Evolutionary conservation across 2,888 invertebrate genomes (phyloP).

Genomic region (Cremastinae sp.): DNA sequence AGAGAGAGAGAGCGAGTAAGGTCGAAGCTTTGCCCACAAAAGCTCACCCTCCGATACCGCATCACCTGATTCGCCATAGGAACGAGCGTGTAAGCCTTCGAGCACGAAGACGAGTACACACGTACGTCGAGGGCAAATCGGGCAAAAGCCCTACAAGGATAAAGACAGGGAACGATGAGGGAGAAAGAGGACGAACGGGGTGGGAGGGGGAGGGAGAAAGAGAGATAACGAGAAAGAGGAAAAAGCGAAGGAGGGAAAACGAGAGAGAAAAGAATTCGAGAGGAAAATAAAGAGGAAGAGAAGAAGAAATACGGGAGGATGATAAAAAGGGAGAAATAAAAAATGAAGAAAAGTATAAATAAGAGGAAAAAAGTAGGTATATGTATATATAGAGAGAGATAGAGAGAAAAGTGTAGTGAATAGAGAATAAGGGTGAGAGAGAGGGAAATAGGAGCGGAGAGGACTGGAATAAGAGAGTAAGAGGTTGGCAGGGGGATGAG

Average conservation of each 20-base stretch:
- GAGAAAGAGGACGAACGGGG: constrained; percentile 54
- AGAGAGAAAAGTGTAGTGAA: no score
- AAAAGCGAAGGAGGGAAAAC: constrained; percentile 39
- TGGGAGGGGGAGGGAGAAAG: constrained; percentile 27
- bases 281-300: constrained; percentile 40
- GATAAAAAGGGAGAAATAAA: no score
- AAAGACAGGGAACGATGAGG: constrained; percentile 23
- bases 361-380: no score
- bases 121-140: constrained; percentile 41
- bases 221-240: constrained; percentile 45
- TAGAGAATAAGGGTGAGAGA: constrained; percentile 38
- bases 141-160: constrained; percentile 45
- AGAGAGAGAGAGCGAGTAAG: constrained; percentile 20
- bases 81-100: constrained; percentile 48
- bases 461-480: constrained; percentile 42
- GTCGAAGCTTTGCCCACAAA: constrained; percentile 53
- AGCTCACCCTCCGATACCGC: constrained; percentile 54
- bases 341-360: no score
- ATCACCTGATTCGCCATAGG: constrained; percentile 50
- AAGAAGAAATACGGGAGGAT: constrained; percentile 58
- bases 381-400: no score
- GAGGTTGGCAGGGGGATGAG: constrained; percentile 62
- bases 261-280: constrained; percentile 40
- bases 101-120: constrained; percentile 14
- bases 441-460: constrained; percentile 42